phyloP scores from a whole-genome alignment of 2,888 invertebrate genomes.

The Rhagophthalmus giganteus region DNA sequence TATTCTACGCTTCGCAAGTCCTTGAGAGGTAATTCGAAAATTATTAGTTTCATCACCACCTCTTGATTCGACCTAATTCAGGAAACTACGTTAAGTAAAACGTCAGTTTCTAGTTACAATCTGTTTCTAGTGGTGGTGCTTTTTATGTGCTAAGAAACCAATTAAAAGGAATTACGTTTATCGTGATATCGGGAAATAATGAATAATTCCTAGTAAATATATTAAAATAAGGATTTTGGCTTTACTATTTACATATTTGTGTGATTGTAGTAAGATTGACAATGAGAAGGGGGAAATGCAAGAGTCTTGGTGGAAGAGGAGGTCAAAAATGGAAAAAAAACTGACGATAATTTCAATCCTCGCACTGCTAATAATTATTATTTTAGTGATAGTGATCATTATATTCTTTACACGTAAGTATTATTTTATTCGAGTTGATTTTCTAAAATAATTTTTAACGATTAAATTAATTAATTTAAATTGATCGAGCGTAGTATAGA shows the following conservation, averaged over 20 bases:
- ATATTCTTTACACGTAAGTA: slow-evolving; percentile 39
- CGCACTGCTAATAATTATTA: slow-evolving; percentile 32
- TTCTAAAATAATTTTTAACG: too few relatives aligned
- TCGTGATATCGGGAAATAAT: slow-evolving; percentile 11
- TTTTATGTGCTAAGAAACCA: slow-evolving; percentile 10
- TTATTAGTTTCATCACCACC: slow-evolving; percentile 23
- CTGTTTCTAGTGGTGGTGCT: slow-evolving; percentile 10
- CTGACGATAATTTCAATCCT: slow-evolving; percentile 30
- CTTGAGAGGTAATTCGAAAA: slow-evolving; percentile 24
- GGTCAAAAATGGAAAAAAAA: slow-evolving; percentile 36
- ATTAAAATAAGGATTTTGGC: slow-evolving; percentile 6
- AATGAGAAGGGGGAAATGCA: slow-evolving; percentile 20
- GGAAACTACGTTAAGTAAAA: slow-evolving; percentile 27
- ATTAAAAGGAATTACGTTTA: too few relatives aligned
- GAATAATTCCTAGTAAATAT: slow-evolving; percentile 30
- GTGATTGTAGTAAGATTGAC: slow-evolving; percentile 17
- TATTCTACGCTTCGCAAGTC: slow-evolving; percentile 17
- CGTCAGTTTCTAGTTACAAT: slow-evolving; percentile 17
- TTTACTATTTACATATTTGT: slow-evolving; percentile 2
- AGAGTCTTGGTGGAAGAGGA: slow-evolving; percentile 30
- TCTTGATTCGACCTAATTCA: slow-evolving; percentile 27
- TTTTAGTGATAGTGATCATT: slow-evolving; percentile 34
- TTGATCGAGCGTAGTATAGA: too few relatives aligned
- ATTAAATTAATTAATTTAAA: neutral
- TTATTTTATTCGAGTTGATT: neutral